Evolutionary conservation across 2,888 invertebrate species (phyloP), one percentile per base, ranked within the genome.

Genomic region (Helobdella robusta): DNA sequence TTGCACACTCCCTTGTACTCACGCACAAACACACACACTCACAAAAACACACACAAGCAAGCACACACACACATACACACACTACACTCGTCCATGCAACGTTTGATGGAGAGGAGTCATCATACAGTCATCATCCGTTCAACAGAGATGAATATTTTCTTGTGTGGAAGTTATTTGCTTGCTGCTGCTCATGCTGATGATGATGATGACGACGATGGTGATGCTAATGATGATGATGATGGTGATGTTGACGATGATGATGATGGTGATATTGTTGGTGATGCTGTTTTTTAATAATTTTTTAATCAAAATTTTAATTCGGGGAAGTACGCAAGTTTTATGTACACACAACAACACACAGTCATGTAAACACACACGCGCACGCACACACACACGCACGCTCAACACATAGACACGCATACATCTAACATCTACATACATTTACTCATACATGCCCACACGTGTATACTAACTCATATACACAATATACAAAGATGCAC

Each of bases 171-270:
- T n/a, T n/a, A n/a, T n/a, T n/a, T n/a, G n/a, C n/a, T n/a, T 63
- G 11, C 20, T 32, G 20, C 18, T 54, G 34, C 48, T 61, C 32
- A 61, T 48, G 3, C 48, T 61, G 34, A 61, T 58, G 34, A 58
- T 61, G 34, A 61, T 61, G 34, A 61, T 32, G 35, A 59, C 20
- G 35, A 59, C 20, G 46, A 61, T 46, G 46, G 46, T 61, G 46
- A 62, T 62, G 50, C 48, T 62, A 23, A 62, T 50, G 32, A 62
- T 25, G n/a, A 62, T 11, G 32, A 62, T 50, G 20, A 62, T 62
- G 32, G 50, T 62, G 32, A 52, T 62, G 28, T 34, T 64, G 28
- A 64, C 34, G 28, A 56, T 59, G 28, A 64, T 64, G 28, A 64
- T 64, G 28, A 64, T 64, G 28, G 58, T 62, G 32, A 50, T 50